A percentile compares a stretch with the other conserved stretches of the same genome.
phyloP scores from a whole-genome alignment of 1,140 invertebrate genomes.

The Leucophenga varia region DNA sequence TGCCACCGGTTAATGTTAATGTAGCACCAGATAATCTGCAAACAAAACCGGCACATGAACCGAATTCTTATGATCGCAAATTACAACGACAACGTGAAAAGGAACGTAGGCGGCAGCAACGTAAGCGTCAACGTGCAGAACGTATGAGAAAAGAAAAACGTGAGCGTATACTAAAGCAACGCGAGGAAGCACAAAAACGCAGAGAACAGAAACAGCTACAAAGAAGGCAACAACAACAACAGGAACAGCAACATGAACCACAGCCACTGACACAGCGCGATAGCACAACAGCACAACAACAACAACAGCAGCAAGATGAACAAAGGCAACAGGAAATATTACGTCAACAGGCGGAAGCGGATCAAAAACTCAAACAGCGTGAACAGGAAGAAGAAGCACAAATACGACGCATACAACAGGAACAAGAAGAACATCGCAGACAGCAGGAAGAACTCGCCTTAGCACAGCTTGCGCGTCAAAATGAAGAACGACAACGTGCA shows the following conservation, averaged over 20 bases:
- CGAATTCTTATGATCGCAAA: slow-evolving; percentile 37
- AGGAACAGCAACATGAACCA: slow-evolving; percentile 20
- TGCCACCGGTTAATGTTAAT: too few relatives aligned
- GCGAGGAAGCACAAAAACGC: slow-evolving; percentile 9
- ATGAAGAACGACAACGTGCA: slow-evolving; percentile 18
- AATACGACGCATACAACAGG: slow-evolving; percentile 1
- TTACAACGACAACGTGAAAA: slow-evolving; percentile 41
- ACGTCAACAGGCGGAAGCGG: slow-evolving; percentile 9
- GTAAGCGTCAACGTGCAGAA: slow-evolving; percentile 29
- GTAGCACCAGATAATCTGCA: neutral
- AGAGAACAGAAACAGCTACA: neutral
- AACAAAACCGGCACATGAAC: slow-evolving; percentile 25
- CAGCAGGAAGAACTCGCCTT: too few relatives aligned
- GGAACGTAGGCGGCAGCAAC: slow-evolving; percentile 32
- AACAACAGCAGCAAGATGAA: slow-evolving; percentile 7
- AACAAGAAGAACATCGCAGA: slow-evolving; percentile 5
- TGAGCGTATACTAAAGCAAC: slow-evolving; percentile 21
- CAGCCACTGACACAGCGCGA: slow-evolving; percentile 28
- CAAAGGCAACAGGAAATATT: neutral
- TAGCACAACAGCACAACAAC: slow-evolving; percentile 9
- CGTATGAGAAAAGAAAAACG: slow-evolving; percentile 26
- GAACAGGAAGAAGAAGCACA: slow-evolving; percentile 7
- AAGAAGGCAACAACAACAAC: slow-evolving; percentile 12
- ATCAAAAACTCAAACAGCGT: neutral
- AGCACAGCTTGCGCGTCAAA: too few relatives aligned